phyloP scores from a whole-genome alignment of 2,113 vertebrate species.

The Lycaon pictus region DNA sequence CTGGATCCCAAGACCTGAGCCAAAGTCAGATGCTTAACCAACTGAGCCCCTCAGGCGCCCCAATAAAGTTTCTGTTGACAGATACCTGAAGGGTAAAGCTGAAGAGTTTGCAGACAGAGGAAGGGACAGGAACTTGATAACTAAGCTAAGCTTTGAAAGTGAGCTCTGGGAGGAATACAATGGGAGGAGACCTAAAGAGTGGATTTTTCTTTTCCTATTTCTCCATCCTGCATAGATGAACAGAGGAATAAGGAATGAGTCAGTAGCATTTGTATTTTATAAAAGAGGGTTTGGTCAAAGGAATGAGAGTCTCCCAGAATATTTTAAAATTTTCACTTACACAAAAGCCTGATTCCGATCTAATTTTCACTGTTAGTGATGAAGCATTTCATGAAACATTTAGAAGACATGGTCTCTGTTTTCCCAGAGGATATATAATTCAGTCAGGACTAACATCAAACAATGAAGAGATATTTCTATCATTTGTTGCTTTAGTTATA shows the following conservation, averaged over 20 bases:
- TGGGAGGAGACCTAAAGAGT: neutral
- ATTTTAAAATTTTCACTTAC: neutral
- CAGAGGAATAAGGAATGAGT: neutral
- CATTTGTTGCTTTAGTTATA: conserved; percentile 49
- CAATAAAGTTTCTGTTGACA: neutral
- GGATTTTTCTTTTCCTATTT: neutral
- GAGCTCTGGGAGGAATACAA: neutral
- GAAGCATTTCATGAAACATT: neutral
- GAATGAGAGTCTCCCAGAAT: neutral
- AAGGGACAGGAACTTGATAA: neutral
- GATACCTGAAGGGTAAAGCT: neutral
- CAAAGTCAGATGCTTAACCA: neutral
- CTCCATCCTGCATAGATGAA: neutral
- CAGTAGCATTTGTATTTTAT: neutral
- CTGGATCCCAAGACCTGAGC: neutral
- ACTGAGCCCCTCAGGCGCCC: neutral
- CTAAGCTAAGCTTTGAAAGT: neutral
- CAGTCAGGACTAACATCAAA: conserved; percentile 2
- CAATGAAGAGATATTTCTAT: conserved; percentile 38
- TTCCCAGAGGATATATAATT: conserved; percentile 12
- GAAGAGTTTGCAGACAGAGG: neutral
- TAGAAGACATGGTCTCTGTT: neutral
- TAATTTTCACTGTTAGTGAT: neutral
- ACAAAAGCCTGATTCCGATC: neutral
- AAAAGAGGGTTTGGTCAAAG: neutral